phyloP scores from a whole-genome alignment of 2,797 vertebrate genomes.

The Microctenopoma stevenorrisi region DNA sequence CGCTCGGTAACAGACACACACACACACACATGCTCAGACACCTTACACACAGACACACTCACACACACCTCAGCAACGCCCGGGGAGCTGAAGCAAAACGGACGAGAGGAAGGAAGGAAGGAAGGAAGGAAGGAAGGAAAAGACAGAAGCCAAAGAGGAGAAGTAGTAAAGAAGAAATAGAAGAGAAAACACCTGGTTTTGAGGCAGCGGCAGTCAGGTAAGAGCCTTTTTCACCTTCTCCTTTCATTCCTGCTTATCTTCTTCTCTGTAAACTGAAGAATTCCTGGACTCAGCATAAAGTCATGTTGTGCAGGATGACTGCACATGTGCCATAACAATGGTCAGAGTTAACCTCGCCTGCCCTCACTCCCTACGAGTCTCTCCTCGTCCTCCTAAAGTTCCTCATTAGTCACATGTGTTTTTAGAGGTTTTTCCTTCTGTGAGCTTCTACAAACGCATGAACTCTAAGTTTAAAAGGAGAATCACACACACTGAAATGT shows the following conservation, averaged over 20 bases:
- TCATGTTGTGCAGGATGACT: background rate
- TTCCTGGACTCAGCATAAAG: background rate
- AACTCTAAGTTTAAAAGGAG: background rate
- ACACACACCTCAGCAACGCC: slow-evolving; percentile 23
- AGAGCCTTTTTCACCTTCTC: slow-evolving; percentile 5
- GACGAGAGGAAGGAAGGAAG: slow-evolving; percentile 14
- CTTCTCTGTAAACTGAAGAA: background rate
- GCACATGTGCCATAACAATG: background rate
- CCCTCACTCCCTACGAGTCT: background rate
- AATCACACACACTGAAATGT: background rate
- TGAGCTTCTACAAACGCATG: no score
- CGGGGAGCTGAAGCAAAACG: slow-evolving; percentile 26
- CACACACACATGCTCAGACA: background rate
- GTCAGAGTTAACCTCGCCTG: background rate
- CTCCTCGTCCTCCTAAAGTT: background rate
- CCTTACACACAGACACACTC: slow-evolving; percentile 11
- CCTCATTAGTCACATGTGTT: background rate
- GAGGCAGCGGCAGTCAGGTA: slow-evolving; percentile 48
- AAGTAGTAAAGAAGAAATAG: slow-evolving; percentile 6
- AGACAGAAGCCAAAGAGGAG: slow-evolving; percentile 3
- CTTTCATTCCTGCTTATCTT: background rate
- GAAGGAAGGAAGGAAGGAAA: background rate
- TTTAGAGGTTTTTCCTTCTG: background rate
- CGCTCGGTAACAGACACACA: no score
- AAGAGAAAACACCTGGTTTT: slow-evolving; percentile 1